Evolutionary conservation across 2,888 invertebrate genomes (phyloP).

Genomic region (Marasmarcha lunaedactyla): DNA sequence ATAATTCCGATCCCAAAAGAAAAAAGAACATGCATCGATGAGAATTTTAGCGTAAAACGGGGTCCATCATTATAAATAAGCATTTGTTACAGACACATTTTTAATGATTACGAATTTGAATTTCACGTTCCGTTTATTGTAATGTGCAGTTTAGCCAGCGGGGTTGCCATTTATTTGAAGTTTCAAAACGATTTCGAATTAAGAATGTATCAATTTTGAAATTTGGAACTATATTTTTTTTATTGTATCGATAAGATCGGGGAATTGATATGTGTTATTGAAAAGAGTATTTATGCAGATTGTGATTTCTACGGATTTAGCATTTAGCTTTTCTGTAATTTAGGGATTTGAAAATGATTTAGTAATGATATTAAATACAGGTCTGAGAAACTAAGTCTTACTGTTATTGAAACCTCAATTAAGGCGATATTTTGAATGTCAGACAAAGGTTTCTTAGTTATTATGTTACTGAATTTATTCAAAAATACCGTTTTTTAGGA

Average conservation of each 20-base stretch:
- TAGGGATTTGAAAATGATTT: too few species aligned
- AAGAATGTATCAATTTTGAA: constrained; percentile 40
- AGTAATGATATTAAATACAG: too few species aligned
- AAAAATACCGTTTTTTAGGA: too few species aligned
- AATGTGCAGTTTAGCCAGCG: constrained; percentile 22
- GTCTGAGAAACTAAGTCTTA: too few species aligned
- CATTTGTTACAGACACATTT: constrained; percentile 4
- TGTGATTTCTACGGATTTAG: constrained; percentile 13
- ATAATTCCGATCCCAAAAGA: constrained; percentile 20
- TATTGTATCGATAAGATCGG: constrained; percentile 15
- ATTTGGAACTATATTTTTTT: constrained; percentile 26
- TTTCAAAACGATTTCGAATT: constrained; percentile 37
- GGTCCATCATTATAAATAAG: constrained; percentile 14
- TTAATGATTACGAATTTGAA: constrained; percentile 12
- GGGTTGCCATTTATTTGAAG: constrained; percentile 24
- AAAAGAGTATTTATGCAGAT: constrained; percentile 24
- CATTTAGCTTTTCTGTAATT: too few species aligned
- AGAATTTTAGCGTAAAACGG: constrained; percentile 23
- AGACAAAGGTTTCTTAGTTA: too few species aligned
- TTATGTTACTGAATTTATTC: too few species aligned
- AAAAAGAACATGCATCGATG: constrained; percentile 11
- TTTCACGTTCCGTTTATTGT: constrained; percentile 36
- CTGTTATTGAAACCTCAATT: too few species aligned
- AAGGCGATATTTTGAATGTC: too few species aligned
- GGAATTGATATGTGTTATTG: constrained; percentile 23